These are phyloP conservation scores for Taphrorychus bicolor DNA, from an alignment of 2,888 invertebrate species.

Conservation along the genomic window DNA sequence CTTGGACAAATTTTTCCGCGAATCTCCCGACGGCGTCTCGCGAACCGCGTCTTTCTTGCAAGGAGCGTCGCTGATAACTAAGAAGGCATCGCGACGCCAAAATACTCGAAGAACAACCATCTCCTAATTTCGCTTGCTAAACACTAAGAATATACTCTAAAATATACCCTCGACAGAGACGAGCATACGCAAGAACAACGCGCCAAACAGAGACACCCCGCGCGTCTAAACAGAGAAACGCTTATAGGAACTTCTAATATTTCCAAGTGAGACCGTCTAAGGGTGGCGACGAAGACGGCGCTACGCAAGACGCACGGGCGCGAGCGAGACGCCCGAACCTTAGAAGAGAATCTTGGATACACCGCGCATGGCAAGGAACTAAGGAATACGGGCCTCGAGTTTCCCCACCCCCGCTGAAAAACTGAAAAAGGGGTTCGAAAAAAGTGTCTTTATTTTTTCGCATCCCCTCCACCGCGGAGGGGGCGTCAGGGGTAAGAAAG, in stretches of 20 bases:
- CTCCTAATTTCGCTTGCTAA: constrained; percentile 60
- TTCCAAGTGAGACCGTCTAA: constrained; percentile 53
- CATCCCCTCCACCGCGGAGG: constrained; percentile 50
- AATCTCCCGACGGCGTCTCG: constrained; percentile 27
- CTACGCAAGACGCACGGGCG: constrained; percentile 55
- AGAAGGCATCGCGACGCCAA: constrained; percentile 60
- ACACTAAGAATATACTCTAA: constrained; percentile 59
- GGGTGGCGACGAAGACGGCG: constrained; percentile 54
- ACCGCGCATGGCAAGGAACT: constrained; percentile 57
- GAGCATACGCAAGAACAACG: constrained; percentile 54
- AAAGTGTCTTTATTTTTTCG: constrained; percentile 58
- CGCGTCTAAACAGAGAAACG: constrained; percentile 56
- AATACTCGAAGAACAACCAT: constrained; percentile 61
- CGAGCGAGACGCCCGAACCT: constrained; percentile 55
- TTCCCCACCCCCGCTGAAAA: constrained; percentile 51
- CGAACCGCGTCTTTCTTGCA: constrained; percentile 58
- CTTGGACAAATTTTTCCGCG: constrained; percentile 36
- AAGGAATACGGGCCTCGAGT: constrained; percentile 53
- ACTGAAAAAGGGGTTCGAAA: constrained; percentile 49
- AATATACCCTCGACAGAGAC: constrained; percentile 50
- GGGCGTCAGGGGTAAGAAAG: constrained; percentile 41
- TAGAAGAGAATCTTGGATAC: constrained; percentile 59
- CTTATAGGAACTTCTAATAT: constrained; percentile 54
- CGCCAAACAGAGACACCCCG: constrained; percentile 50
- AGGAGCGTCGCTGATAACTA: constrained; percentile 61